Percentiles rank a stretch among this genome's conserved stretches.
phyloP scores from a whole-genome alignment of 2,888 invertebrate genomes.

The Alcis repandata region DNA sequence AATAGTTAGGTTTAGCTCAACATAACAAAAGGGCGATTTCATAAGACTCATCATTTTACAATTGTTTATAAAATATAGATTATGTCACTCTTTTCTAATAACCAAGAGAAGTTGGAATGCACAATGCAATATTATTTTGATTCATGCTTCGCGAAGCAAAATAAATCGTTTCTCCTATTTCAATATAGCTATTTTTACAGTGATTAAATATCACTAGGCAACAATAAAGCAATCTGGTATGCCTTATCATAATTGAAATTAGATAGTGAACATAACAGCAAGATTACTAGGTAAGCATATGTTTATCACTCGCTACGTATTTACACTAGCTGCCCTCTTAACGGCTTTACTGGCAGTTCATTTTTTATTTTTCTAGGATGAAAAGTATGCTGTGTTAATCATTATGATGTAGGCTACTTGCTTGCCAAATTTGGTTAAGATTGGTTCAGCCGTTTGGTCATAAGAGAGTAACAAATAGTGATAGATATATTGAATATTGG shows the following conservation, averaged over 20 bases:
- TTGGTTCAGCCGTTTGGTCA: too few relatives aligned
- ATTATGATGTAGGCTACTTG: too few relatives aligned
- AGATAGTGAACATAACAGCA: slow-evolving; percentile 13
- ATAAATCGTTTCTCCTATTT: background rate
- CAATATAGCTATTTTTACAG: background rate
- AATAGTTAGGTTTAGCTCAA: too few relatives aligned
- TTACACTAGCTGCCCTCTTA: too few relatives aligned
- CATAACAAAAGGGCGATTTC: too few relatives aligned
- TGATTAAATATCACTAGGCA: slow-evolving; percentile 24
- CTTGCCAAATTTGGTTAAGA: too few relatives aligned
- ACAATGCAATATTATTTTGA: too few relatives aligned
- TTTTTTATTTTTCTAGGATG: background rate
- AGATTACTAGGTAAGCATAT: slow-evolving; percentile 21
- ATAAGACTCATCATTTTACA: too few relatives aligned
- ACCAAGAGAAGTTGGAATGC: too few relatives aligned
- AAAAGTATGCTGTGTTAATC: background rate
- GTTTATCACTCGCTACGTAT: slow-evolving; percentile 21
- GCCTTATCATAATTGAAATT: slow-evolving; percentile 35
- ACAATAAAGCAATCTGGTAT: slow-evolving; percentile 33
- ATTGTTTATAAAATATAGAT: too few relatives aligned
- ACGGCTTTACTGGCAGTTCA: background rate
- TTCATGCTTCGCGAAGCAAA: background rate
- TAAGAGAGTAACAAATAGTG: background rate
- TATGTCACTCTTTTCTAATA: too few relatives aligned
- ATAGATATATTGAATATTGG: too few relatives aligned